Conservation (phyloP, 2,797 vertebrate species). For the Mergus octosetaceus region DNA sequence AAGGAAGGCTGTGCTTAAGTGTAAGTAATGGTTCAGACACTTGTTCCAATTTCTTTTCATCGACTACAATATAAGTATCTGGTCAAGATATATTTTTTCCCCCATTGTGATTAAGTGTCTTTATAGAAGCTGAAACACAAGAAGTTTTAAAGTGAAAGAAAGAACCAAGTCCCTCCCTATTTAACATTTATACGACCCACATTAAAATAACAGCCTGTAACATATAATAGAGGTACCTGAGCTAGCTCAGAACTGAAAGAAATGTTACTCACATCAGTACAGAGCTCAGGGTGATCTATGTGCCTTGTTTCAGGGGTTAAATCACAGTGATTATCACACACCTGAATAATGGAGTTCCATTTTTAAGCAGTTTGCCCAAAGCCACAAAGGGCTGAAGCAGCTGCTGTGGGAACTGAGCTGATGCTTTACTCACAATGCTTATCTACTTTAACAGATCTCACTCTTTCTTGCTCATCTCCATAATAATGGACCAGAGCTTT, state of each 20-base stretch:
- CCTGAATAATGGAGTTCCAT: background rate
- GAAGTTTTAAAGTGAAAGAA: background rate
- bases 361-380: background rate
- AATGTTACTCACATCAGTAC: background rate
- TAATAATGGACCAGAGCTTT: background rate
- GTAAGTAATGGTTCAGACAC: background rate
- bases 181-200: background rate
- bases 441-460: background rate
- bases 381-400: background rate
- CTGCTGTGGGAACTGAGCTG: background rate
- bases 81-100: background rate
- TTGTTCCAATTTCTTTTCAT: conserved; percentile 2
- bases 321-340: background rate
- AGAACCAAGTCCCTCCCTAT: background rate
- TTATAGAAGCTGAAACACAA: background rate
- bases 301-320: background rate
- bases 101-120: background rate
- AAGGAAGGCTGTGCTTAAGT: background rate
- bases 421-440: background rate
- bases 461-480: background rate
- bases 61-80: background rate
- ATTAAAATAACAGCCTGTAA: background rate
- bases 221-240: background rate
- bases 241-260: background rate
- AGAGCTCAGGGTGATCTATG: background rate